Base-by-base conservation (phyloP, 2,888 invertebrate genomes). In the Brachynemurus nebulosus region DNA sequence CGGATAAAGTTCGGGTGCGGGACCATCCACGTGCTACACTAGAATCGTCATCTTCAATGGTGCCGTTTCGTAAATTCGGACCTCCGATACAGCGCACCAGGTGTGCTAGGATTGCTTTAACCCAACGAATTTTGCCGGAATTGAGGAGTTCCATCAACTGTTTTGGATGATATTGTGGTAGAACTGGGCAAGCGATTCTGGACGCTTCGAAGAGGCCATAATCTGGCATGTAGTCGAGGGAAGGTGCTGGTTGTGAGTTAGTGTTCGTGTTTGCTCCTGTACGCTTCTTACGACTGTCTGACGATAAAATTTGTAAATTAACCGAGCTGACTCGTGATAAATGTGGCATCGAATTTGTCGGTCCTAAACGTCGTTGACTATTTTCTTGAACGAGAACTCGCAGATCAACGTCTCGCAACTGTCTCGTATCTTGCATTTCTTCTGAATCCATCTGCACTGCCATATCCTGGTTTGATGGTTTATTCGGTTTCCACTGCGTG, bases 91-190 rank as follows among this genome's bases (percentile, higher is more conserved):
- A 90, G 65, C 91, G 80, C 21, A 97, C 92, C 44, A 99, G 73
- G 71, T 99, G 97, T 1, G 92, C 86, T 35, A 99, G 72, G 50
- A 99, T 98, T 1, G 97, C 97, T 62, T 97, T 96, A 0, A 98
- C 98, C 80, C 97, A 89, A 57, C 91, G 74, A 53, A 93, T 95
- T 68, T 95, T 96, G 3, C 98, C 98, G 43, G 95, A 96, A 67
- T 97, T 97, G 20, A 99, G 71, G 30, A 99, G 67, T 59, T 98
- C 98, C 88, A 98, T 96, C 25, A 99, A 69, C 14, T 97, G 97
- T 58, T 96, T 96, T 0, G 98, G 98, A 67, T 99, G 98, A 62
- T 98, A 99, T 58, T 99, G 98, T 0, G 98, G 98, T 47, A 98
- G 68, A 34, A 97, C 95, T 0, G 97, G 97, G 56, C 93, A 97